These are phyloP conservation scores for Polymixis flavicincta DNA, from an alignment of 2,888 invertebrate species.

Conservation along the genomic window DNA sequence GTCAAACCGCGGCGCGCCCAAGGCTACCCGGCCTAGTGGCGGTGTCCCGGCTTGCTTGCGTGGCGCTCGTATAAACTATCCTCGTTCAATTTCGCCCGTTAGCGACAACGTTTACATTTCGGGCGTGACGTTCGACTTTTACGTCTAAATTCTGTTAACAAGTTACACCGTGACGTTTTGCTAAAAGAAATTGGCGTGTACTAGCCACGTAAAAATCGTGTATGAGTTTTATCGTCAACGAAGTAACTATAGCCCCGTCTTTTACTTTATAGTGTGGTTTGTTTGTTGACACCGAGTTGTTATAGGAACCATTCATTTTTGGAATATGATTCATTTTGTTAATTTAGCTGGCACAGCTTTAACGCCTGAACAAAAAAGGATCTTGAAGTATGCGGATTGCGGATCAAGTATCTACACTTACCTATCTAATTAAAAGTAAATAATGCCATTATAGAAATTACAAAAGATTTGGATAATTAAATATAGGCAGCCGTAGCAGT, in stretches of 20 bases:
- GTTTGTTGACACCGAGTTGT: conserved; percentile 68
- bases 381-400: background rate
- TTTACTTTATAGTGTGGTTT: conserved; percentile 43
- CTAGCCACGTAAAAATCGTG: conserved; percentile 7
- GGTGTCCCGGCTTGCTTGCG: conserved; percentile 13
- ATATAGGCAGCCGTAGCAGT: too few species aligned
- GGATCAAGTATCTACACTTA: background rate
- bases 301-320: conserved; percentile 66
- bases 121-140: conserved; percentile 32
- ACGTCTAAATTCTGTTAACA: conserved; percentile 40
- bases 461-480: background rate
- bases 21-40: conserved; percentile 38
- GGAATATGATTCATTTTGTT: conserved; percentile 48
- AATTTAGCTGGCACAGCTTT: conserved; percentile 43
- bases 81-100: conserved; percentile 45
- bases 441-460: background rate
- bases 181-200: conserved; percentile 28
- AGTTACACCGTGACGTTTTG: conserved; percentile 39
- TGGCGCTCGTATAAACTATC: conserved; percentile 19
- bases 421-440: background rate
- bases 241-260: conserved; percentile 18
- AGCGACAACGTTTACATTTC: conserved; percentile 23
- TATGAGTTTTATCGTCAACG: conserved; percentile 1
- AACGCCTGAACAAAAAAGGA: conserved; percentile 17
- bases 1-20: conserved; percentile 26